phyloP scores from a whole-genome alignment of 2,888 invertebrate species.

The Tortrix viridana region DNA sequence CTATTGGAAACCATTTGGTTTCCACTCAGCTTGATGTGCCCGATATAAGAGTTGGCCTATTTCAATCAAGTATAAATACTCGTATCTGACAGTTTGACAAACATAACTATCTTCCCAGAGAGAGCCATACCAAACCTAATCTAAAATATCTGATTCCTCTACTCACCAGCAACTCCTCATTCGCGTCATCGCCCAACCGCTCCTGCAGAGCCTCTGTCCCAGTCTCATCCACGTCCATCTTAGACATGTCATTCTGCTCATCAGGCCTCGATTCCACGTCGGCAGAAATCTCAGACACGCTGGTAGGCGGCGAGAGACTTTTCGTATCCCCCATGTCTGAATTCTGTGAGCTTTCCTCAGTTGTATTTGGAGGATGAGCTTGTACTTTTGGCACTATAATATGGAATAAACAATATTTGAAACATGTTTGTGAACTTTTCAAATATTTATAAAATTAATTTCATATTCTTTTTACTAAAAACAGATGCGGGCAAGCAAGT shows the following conservation, averaged over 20 bases:
- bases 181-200: slow-evolving; percentile 40
- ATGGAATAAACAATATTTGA: not conserved
- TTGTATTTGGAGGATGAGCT: slow-evolving; percentile 59
- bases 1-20: too few species aligned
- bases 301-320: slow-evolving; percentile 68
- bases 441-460: too few species aligned
- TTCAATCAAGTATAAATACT: too few species aligned
- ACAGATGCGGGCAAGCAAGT: too few species aligned
- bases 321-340: slow-evolving; percentile 70
- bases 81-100: too few species aligned
- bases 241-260: slow-evolving; percentile 12
- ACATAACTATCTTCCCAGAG: too few species aligned
- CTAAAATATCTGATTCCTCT: not conserved
- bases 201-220: slow-evolving; percentile 35
- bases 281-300: slow-evolving; percentile 63
- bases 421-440: too few species aligned
- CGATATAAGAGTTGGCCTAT: too few species aligned
- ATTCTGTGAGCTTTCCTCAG: slow-evolving; percentile 73
- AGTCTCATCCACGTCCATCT: slow-evolving; percentile 33
- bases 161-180: slow-evolving; percentile 51
- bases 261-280: slow-evolving; percentile 53
- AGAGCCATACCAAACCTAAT: too few species aligned
- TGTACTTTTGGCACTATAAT: slow-evolving; percentile 56
- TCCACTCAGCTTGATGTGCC: too few species aligned
- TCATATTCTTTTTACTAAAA: too few species aligned